A percentile compares a stretch with the other conserved stretches of the same genome.
Evolutionary conservation across 2,888 invertebrate species (phyloP).

Genomic region (Drosophila tripunctata): DNA sequence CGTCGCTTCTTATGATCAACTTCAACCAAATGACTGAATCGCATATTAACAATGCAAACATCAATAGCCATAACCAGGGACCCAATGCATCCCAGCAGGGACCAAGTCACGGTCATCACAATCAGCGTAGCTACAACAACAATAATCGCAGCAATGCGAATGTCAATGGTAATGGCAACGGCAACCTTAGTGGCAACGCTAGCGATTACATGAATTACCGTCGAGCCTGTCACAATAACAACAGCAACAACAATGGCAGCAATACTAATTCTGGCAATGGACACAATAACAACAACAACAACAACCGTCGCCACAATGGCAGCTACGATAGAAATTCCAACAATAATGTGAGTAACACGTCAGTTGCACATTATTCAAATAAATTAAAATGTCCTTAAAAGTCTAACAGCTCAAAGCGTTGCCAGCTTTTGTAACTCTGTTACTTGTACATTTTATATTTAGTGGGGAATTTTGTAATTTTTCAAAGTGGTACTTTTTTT

Average conservation of each 20-base stretch:
- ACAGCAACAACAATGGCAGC: conserved; percentile 39
- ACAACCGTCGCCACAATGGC: conserved; percentile 65
- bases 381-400: neutral
- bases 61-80: conserved; percentile 70
- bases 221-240: conserved; percentile 58
- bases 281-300: conserved; percentile 62
- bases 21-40: conserved; percentile 62
- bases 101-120: conserved; percentile 56
- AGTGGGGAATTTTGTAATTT: too few species aligned
- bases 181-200: conserved; percentile 39
- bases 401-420: too few species aligned
- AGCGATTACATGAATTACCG: conserved; percentile 61
- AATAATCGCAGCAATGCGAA: conserved; percentile 46
- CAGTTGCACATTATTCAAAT: conserved; percentile 2
- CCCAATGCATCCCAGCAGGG: conserved; percentile 25
- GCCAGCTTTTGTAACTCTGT: too few species aligned
- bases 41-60: conserved; percentile 70
- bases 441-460: too few species aligned
- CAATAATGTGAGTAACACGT: conserved; percentile 52
- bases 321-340: conserved; percentile 62
- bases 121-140: conserved; percentile 54
- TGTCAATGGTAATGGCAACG: conserved; percentile 32
- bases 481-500: too few species aligned
- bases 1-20: conserved; percentile 60
- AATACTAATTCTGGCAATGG: conserved; percentile 44